Conservation (phyloP, 2,113 vertebrate genomes). For the Muscicapa adusta region DNA sequence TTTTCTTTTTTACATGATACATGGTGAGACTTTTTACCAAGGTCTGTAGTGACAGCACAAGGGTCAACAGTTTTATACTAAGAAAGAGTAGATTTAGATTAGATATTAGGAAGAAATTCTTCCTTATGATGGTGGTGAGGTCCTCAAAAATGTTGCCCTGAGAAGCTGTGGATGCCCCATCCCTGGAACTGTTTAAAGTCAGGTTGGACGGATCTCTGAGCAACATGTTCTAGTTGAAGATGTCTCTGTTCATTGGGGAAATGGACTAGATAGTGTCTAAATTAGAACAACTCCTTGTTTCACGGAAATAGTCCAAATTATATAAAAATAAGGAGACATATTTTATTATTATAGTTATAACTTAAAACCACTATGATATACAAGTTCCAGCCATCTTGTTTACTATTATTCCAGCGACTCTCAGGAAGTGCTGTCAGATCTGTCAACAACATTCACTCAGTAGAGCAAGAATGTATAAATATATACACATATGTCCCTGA, state of each 20-base stretch:
- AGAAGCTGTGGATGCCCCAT: not conserved
- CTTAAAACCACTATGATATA: not conserved
- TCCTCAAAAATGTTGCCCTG: not conserved
- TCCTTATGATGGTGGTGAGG: not conserved
- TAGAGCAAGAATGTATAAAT: not conserved
- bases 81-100: not conserved
- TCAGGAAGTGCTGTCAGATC: not conserved
- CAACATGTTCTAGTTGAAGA: not conserved
- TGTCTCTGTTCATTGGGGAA: accelerated
- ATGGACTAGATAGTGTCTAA: not conserved
- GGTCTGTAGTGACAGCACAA: not conserved
- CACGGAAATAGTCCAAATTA: not conserved
- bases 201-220: not conserved
- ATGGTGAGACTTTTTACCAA: not conserved
- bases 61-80: not conserved
- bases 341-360: not conserved
- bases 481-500: not conserved
- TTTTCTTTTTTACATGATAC: not conserved
- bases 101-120: not conserved
- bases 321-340: not conserved
- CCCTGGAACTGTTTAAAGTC: not conserved
- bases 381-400: not conserved
- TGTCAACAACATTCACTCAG: not conserved
- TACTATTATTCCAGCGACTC: not conserved
- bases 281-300: not conserved